Conservation (phyloP, 2,888 invertebrate genomes). For the Palloptera scutellata region DNA sequence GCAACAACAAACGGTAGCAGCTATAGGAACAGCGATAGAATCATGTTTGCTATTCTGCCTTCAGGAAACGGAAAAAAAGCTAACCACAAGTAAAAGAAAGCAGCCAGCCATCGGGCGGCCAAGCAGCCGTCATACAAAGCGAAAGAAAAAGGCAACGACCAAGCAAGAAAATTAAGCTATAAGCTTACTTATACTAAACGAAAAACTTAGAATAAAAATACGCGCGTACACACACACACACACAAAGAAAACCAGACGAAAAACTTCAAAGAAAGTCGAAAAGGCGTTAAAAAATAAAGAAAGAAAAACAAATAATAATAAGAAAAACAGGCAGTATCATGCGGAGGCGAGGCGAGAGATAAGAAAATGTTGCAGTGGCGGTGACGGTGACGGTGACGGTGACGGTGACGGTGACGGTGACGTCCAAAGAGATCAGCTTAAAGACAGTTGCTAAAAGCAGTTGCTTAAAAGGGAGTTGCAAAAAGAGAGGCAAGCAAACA, state of each 20-base stretch:
- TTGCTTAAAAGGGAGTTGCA: no score
- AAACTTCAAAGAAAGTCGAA: no score
- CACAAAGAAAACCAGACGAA: neutral
- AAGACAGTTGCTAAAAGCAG: no score
- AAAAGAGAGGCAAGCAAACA: no score
- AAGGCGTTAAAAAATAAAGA: no score
- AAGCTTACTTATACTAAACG: slow-evolving; percentile 41
- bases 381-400: no score
- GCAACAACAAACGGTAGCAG: neutral
- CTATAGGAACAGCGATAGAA: neutral
- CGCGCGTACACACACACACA: neutral
- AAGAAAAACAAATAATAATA: no score
- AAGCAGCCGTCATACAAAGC: neutral
- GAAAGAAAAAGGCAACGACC: neutral
- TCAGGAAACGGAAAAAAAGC: slow-evolving; percentile 1
- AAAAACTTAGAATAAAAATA: neutral
- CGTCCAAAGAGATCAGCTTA: no score
- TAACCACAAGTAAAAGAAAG: neutral
- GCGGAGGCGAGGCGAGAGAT: no score
- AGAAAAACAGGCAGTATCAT: no score
- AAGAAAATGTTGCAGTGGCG: no score
- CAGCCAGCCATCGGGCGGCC: neutral
- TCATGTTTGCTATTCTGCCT: neutral
- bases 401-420: no score
- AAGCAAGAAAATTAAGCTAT: slow-evolving; percentile 33